Evolutionary conservation across 2,797 vertebrate species (phyloP).

Genomic region (Cetoscarus ocellatus): DNA sequence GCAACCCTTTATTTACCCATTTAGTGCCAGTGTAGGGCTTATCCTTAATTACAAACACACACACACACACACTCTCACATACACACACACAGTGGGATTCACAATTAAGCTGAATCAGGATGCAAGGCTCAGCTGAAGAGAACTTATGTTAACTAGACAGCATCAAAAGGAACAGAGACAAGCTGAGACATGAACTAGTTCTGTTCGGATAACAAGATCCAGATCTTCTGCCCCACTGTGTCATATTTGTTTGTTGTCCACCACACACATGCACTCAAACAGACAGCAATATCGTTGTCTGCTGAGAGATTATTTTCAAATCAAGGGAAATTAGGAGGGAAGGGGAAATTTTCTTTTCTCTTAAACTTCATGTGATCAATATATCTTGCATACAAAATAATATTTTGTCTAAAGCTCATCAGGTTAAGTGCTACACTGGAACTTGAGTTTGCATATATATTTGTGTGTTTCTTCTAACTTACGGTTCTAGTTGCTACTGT

Average conservation of each 20-base stretch:
- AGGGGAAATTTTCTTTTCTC: too few species aligned
- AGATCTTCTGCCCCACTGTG: slow-evolving; percentile 32
- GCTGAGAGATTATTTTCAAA: too few species aligned
- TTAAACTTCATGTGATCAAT: too few species aligned
- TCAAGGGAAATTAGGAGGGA: too few species aligned
- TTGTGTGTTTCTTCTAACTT: too few species aligned
- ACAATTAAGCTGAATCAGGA: slow-evolving; percentile 83
- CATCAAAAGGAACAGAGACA: slow-evolving; percentile 62
- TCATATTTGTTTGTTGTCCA: slow-evolving; percentile 20
- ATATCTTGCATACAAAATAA: too few species aligned
- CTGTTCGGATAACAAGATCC: slow-evolving; percentile 56
- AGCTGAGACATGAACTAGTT: slow-evolving; percentile 73
- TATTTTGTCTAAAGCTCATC: too few species aligned
- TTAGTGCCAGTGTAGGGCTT: slow-evolving; percentile 61
- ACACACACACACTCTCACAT: slow-evolving; percentile 17
- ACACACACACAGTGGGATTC: slow-evolving; percentile 69
- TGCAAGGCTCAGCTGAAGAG: slow-evolving; percentile 47
- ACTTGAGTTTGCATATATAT: too few species aligned
- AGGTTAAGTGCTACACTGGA: too few species aligned
- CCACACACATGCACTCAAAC: slow-evolving; percentile 5
- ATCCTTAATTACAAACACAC: slow-evolving; percentile 62
- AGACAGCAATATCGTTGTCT: background rate
- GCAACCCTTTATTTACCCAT: slow-evolving; percentile 49
- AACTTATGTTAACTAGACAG: slow-evolving; percentile 59
- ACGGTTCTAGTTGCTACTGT: too few species aligned